Percentiles rank a stretch among this genome's conserved stretches.
phyloP scores from a whole-genome alignment of 2,113 vertebrate genomes.

The Heterotilapia buettikoferi region DNA sequence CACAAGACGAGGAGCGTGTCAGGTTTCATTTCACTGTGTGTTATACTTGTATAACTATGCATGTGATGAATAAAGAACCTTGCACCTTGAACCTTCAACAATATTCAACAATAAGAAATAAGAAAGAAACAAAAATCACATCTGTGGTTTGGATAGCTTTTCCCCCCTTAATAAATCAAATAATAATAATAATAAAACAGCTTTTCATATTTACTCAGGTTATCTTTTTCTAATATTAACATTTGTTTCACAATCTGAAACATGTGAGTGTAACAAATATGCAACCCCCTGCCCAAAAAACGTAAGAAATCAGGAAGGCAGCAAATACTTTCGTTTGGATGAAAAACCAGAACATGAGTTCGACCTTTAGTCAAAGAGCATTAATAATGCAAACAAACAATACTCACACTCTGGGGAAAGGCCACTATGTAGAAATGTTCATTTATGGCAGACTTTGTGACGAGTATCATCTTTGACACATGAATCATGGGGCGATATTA shows the following conservation, averaged over 20 bases:
- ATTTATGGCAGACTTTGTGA: not conserved
- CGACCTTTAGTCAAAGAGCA: not conserved
- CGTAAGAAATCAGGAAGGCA: not conserved
- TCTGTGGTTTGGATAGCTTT: not conserved
- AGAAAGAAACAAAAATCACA: not conserved
- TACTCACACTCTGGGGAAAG: not conserved
- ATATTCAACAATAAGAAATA: not conserved
- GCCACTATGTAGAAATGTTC: not conserved
- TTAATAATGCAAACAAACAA: not conserved
- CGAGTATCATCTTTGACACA: not conserved
- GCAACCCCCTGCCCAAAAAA: not conserved
- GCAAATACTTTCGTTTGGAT: not conserved
- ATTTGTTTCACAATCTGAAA: not conserved
- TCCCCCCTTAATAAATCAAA: not conserved
- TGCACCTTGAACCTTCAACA: not conserved
- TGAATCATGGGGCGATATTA: slow-evolving; percentile 4
- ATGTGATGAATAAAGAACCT: too few relatives aligned
- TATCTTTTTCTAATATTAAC: not conserved
- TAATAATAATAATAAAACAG: not conserved
- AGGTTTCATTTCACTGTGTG: not conserved
- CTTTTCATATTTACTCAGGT: not conserved
- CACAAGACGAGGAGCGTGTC: not conserved
- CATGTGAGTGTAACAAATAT: not conserved
- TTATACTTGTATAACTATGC: not conserved
- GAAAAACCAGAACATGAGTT: not conserved